Base-by-base conservation (phyloP, 2,888 invertebrate genomes). In the Teinopalpus imperialis region DNA sequence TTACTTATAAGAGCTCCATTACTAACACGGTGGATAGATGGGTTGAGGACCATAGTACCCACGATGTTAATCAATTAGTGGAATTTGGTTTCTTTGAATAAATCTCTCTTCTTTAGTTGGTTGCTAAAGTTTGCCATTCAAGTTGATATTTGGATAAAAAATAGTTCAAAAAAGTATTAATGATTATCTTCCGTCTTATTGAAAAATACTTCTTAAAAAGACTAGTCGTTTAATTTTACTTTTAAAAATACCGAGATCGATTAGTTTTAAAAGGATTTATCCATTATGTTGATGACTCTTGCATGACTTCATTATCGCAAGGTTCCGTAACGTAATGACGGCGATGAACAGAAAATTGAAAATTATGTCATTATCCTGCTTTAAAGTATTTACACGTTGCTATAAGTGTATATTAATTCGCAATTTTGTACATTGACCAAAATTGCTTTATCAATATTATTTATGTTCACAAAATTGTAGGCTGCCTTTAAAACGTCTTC, bases 261-360 rank as follows among this genome's bases (percentile, higher is more conserved):
- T 81, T 81, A 73, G 63, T 77, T 81, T 81, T 82, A 80, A 85
- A 73, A 82, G 81, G 74, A 69, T 83, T 82, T 72, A 69, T 73
- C 81, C 85, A 86, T 86, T 85, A 83, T 51, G 63, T 49, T 72
- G 76, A 79, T 82, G 79, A 72, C 52, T 66, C 58, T 65, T 58
- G 61, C 62, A 61, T 72, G 73, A 66, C 81, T 83, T 82, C 74
- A 87, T 86, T 75, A 75, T 56, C 54, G 53, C 61, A 63, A 46
- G 40, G 9, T 35, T 36, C 68, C 68, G 65, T 69, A 49, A 42
- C 49, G 29, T 52, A 45, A 45, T 59, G 50, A 59, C 48, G 44
- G 51, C 48, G 29, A 43, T 42, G 31, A 32, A 48, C 49, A 54
- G 50, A 51, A 48, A 39, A 51, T 47, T 47, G 47, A 42, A 48